Conservation (phyloP, 1,140 invertebrate genomes). For the Hesperophylax magnus region DNA sequence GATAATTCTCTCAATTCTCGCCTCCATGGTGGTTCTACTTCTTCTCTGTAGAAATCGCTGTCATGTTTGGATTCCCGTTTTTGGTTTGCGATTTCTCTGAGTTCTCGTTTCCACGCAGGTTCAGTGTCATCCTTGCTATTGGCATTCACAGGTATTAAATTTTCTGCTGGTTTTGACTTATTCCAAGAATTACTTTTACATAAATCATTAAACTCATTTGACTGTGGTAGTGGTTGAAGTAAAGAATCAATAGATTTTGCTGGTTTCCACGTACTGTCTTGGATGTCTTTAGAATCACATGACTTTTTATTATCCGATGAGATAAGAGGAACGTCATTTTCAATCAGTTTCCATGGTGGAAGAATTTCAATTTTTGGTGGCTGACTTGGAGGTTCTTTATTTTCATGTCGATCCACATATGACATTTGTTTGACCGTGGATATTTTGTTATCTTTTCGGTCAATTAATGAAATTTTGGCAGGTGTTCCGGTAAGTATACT, state of each 20-base stretch:
- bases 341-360: slow-evolving; percentile 38
- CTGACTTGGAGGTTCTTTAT: slow-evolving; percentile 4
- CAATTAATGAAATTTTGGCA: slow-evolving; percentile 51
- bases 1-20: slow-evolving; percentile 68
- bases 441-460: slow-evolving; percentile 32
- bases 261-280: slow-evolving; percentile 11
- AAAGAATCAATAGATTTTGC: slow-evolving; percentile 8
- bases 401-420: background rate
- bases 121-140: slow-evolving; percentile 44
- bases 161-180: slow-evolving; percentile 27
- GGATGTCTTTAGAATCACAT: background rate
- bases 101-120: slow-evolving; percentile 55
- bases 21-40: slow-evolving; percentile 66
- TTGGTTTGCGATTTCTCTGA: slow-evolving; percentile 52
- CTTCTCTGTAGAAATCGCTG: slow-evolving; percentile 51
- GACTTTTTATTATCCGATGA: background rate
- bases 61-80: slow-evolving; percentile 49
- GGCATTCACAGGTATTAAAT: slow-evolving; percentile 24
- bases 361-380: slow-evolving; percentile 38
- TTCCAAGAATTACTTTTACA: slow-evolving; percentile 51
- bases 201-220: slow-evolving; percentile 34
- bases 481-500: slow-evolving; percentile 49
- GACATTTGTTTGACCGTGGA: too few species aligned
- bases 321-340: background rate
- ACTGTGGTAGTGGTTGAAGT: background rate